phyloP scores from a whole-genome alignment of 2,888 invertebrate species.

The Ormia ochracea region DNA sequence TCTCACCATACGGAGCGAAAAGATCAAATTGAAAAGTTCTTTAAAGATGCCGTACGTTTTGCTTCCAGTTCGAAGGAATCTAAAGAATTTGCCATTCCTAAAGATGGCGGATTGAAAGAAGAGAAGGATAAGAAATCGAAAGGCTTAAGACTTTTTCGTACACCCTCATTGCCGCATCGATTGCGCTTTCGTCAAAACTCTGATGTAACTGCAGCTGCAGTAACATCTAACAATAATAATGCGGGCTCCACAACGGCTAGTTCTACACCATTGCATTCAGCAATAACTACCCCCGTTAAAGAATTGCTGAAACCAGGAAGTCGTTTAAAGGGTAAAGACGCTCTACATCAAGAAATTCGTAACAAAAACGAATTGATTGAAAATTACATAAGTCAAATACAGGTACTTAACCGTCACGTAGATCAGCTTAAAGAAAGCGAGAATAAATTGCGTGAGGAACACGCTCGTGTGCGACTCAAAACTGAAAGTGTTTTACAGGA shows the following conservation, averaged over 20 bases:
- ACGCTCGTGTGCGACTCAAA: constrained; percentile 67
- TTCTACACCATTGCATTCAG: constrained; percentile 73
- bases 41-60: constrained; percentile 75
- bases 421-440: constrained; percentile 74
- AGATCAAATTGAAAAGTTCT: constrained; percentile 76
- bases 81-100: constrained; percentile 74
- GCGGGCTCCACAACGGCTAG: constrained; percentile 67
- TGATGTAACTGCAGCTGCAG: constrained; percentile 66
- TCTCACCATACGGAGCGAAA: constrained; percentile 72
- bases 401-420: constrained; percentile 78
- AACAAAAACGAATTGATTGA: constrained; percentile 78
- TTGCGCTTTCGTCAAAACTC: constrained; percentile 73
- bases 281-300: constrained; percentile 73
- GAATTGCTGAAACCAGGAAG: constrained; percentile 75
- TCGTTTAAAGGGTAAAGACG: constrained; percentile 78
- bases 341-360: constrained; percentile 78
- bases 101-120: constrained; percentile 69
- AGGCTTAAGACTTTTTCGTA: constrained; percentile 73
- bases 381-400: constrained; percentile 78
- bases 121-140: constrained; percentile 75
- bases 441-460: constrained; percentile 70
- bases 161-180: constrained; percentile 76
- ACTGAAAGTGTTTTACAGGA: constrained; percentile 71
- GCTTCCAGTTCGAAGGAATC: constrained; percentile 72
- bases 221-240: constrained; percentile 51